Evolutionary conservation across 1,140 invertebrate species (phyloP).

Genomic region (Bombyx mandarina): DNA sequence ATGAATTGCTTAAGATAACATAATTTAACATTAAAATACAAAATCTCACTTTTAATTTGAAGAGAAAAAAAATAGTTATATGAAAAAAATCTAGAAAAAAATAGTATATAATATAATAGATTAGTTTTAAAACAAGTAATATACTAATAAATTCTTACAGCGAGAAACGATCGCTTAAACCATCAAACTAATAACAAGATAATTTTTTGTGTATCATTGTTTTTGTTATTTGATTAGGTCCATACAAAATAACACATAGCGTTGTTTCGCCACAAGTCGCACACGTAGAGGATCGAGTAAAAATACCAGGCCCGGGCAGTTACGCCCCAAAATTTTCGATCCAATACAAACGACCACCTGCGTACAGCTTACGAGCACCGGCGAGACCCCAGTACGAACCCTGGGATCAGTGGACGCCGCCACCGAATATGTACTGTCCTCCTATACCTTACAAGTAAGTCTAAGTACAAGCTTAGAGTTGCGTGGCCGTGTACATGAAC

Average conservation of each 20-base stretch:
- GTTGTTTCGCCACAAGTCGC: conserved; percentile 26
- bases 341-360: conserved; percentile 29
- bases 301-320: conserved; percentile 32
- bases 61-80: too few species aligned
- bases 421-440: conserved; percentile 56
- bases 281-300: conserved; percentile 11
- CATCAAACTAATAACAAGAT: background rate
- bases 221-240: conserved; percentile 19
- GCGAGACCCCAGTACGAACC: conserved; percentile 31
- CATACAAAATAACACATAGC: conserved; percentile 30
- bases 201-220: conserved; percentile 12
- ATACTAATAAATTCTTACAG: too few species aligned
- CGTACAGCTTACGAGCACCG: conserved; percentile 28
- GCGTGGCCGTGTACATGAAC: too few species aligned
- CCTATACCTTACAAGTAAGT: conserved; percentile 28
- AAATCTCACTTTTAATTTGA: too few species aligned
- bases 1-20: too few species aligned
- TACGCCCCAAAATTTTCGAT: conserved; percentile 18
- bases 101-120: too few species aligned
- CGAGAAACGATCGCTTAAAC: too few species aligned
- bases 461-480: background rate
- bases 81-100: too few species aligned
- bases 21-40: too few species aligned
- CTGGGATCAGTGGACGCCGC: conserved; percentile 45
- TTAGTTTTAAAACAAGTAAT: too few species aligned